Evolutionary conservation across 2,797 vertebrate genomes (phyloP).

Genomic region (Telmatherina bonti): DNA sequence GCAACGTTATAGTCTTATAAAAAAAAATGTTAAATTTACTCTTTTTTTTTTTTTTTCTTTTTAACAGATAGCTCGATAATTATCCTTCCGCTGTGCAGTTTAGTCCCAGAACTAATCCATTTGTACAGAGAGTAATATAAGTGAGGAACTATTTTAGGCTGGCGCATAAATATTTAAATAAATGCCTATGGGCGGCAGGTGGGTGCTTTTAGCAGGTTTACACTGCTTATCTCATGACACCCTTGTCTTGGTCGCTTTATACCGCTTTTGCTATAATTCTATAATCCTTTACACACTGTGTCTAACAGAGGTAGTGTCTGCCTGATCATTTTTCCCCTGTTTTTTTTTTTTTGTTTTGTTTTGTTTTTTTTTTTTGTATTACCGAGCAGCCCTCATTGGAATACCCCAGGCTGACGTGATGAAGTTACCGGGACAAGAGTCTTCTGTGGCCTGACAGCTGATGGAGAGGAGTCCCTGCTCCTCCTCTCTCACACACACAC

Average conservation of each 20-base stretch:
- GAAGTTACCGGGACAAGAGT: constrained; percentile 75
- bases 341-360: neutral
- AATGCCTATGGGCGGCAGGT: constrained; percentile 30
- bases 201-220: constrained; percentile 24
- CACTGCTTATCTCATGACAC: neutral
- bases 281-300: neutral
- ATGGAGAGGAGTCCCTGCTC: constrained; percentile 77
- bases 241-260: neutral
- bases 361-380: constrained; percentile 24
- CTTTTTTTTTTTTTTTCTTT: neutral
- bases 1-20: neutral
- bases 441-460: constrained; percentile 77
- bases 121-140: constrained; percentile 10
- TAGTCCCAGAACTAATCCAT: constrained; percentile 36
- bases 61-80: constrained; percentile 57
- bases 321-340: constrained; percentile 7
- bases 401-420: constrained; percentile 76
- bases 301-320: neutral
- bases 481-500: constrained; percentile 51
- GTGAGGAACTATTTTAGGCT: constrained; percentile 52
- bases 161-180: constrained; percentile 65
- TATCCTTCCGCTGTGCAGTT: constrained; percentile 49
- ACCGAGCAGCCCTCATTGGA: constrained; percentile 72
- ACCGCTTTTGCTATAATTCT: neutral
- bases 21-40: constrained; percentile 23